A percentile compares a stretch with the other conserved stretches of the same genome.
phyloP scores from a whole-genome alignment of 2,797 vertebrate genomes.

The Harpagifer antarcticus region DNA sequence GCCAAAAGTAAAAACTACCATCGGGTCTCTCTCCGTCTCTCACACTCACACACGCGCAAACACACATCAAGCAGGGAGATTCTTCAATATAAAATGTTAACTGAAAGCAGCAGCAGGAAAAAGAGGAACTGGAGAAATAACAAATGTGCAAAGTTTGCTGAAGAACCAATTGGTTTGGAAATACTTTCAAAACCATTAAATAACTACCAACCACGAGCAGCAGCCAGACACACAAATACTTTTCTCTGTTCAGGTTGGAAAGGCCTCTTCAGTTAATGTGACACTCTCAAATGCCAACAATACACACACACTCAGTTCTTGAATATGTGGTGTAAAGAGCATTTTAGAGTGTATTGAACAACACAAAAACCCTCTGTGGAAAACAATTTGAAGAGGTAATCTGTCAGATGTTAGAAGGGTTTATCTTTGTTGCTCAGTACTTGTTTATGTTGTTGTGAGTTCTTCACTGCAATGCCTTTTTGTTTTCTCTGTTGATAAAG shows the following conservation, averaged over 20 bases:
- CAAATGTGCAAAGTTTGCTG: conserved; percentile 6
- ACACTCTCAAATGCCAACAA: neutral
- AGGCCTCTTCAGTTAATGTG: conserved; percentile 1
- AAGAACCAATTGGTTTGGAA: conserved; percentile 36
- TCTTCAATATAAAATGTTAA: conserved; percentile 14
- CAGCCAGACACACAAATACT: conserved; percentile 1
- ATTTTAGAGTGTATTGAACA: neutral
- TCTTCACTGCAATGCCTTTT: neutral
- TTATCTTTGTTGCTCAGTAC: conserved; percentile 1
- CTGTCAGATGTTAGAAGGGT: neutral
- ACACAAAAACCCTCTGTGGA: conserved; percentile 15
- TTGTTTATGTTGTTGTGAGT: conserved; percentile 3
- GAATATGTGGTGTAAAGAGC: conserved; percentile 7
- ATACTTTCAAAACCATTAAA: conserved; percentile 27
- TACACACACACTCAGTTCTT: conserved; percentile 12
- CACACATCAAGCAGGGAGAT: neutral
- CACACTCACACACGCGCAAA: conserved; percentile 11
- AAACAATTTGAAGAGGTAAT: conserved; percentile 1
- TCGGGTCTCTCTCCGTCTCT: neutral
- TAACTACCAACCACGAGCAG: conserved; percentile 4
- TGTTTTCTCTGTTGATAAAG: neutral
- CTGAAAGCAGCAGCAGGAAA: conserved; percentile 43
- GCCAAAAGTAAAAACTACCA: conserved; percentile 11
- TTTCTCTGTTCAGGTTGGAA: neutral
- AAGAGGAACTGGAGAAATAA: conserved; percentile 17